Conservation (phyloP, 2,888 invertebrate genomes). For the Drosophila leonis region DNA sequence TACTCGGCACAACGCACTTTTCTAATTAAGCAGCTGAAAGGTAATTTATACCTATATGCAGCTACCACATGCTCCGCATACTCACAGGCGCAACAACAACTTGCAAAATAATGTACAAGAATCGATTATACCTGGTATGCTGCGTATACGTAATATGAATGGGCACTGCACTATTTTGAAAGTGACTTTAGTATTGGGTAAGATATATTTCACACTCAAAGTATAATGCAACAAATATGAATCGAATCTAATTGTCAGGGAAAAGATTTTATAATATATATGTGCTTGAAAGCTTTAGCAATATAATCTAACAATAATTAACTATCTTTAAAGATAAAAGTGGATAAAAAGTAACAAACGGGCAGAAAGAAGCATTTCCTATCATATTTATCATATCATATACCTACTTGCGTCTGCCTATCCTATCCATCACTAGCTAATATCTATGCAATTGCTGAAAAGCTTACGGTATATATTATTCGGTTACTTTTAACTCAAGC, state of each 20-base stretch:
- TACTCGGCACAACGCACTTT: slow-evolving; percentile 55
- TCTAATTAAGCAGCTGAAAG: slow-evolving; percentile 72
- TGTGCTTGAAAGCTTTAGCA: too few species aligned
- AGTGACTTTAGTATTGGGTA: background rate
- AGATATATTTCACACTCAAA: background rate
- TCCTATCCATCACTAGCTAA: too few species aligned
- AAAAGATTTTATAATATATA: too few species aligned
- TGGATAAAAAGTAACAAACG: too few species aligned
- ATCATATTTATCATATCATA: background rate
- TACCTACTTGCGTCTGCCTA: too few species aligned
- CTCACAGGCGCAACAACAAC: slow-evolving; percentile 32
- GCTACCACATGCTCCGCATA: slow-evolving; percentile 3
- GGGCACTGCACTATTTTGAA: background rate
- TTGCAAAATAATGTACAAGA: slow-evolving; percentile 16
- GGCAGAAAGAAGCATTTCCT: background rate
- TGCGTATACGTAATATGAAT: slow-evolving; percentile 32
- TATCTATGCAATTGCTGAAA: background rate
- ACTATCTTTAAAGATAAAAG: too few species aligned
- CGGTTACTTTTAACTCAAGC: too few species aligned
- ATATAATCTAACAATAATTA: too few species aligned
- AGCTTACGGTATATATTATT: background rate
- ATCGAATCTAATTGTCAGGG: too few species aligned
- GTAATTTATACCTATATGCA: slow-evolving; percentile 36
- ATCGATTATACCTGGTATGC: background rate
- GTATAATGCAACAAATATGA: background rate